Base-by-base conservation (phyloP, 2,888 invertebrate species). In the Subacronicta megacephala region DNA sequence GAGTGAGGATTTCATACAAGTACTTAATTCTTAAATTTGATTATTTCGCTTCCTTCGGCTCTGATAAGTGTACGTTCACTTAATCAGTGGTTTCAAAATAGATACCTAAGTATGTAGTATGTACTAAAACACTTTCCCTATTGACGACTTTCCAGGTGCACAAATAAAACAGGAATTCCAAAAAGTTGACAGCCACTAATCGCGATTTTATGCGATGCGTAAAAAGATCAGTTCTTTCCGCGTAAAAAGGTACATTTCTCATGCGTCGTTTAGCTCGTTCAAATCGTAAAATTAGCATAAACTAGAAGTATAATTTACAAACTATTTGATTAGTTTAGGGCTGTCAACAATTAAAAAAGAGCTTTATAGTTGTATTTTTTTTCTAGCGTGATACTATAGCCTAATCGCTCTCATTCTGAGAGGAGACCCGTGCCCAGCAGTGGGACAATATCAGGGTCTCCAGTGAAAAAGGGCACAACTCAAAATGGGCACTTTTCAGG, bases 241-340 rank as follows among this genome's bases (percentile, higher is more conserved):
- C 70, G 50, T 75, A 77, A 81, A 80, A 80, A 73, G 72, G 74
- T 77, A 60, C 50, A 74, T 72, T 72, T 72, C 75, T 78, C 76
- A 77, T 75, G 69, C 56, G 38, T 72, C 62, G 66, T 78, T 81
- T 74, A 55, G 46, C 66, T 50, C 52, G 38, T 62, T 44, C 44
- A 62, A 64, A 63, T 75, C 76, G 71, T 80, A 75, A 81, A 81
- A 74, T 65, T 61, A 64, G 58, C 74, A 71, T 80, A 72, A 73
- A 73, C 64, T 67, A 56, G 56, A 65, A 61, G 57, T 75, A 64
- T 77, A 61, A 72, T 70, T 80, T 74, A 72, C 70, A 54, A 64
- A 70, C 67, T 65, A 80, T 76, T 73, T 72, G 62, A 58, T 75
- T 61, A 62, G 31, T 5, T 37, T 41, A 68, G 69, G 67, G 69